Percentiles rank a stretch among this genome's conserved stretches.
Evolutionary conservation across 2,888 invertebrate species (phyloP).

Genomic region (Seira ritae): DNA sequence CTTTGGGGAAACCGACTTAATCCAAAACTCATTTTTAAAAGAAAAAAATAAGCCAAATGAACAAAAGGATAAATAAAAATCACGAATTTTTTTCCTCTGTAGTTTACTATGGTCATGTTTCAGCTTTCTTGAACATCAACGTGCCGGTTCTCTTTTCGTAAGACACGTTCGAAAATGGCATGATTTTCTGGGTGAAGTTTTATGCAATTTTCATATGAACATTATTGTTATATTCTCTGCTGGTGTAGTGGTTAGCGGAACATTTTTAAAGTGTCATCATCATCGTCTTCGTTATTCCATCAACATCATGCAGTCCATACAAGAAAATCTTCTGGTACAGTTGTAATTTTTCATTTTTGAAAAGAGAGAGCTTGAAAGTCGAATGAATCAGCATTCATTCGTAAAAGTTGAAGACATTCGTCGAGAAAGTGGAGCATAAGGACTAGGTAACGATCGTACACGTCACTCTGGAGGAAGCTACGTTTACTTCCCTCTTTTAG

Average conservation of each 20-base stretch:
- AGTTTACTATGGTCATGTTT: too few species aligned
- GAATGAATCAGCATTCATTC: slow-evolving; percentile 1
- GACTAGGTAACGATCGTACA: neutral
- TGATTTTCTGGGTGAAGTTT: too few species aligned
- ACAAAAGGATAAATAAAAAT: too few species aligned
- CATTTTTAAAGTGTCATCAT: slow-evolving; percentile 10
- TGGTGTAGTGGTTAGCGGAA: neutral
- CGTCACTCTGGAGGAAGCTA: slow-evolving; percentile 1
- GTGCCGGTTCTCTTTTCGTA: too few species aligned
- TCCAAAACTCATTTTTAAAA: too few species aligned
- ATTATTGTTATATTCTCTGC: too few species aligned
- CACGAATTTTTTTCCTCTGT: too few species aligned
- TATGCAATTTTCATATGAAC: too few species aligned
- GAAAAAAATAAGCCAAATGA: too few species aligned
- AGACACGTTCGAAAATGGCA: too few species aligned
- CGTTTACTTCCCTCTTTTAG: neutral
- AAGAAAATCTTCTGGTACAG: slow-evolving; percentile 9
- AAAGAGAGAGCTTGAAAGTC: slow-evolving; percentile 12
- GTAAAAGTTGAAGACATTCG: neutral
- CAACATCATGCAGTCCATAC: neutral
- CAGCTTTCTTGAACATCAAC: too few species aligned
- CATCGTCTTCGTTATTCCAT: neutral
- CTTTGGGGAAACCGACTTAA: too few species aligned
- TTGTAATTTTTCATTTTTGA: slow-evolving; percentile 10
- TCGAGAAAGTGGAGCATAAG: slow-evolving; percentile 2